Percentiles rank a stretch among this genome's conserved stretches.
Evolutionary conservation across 2,113 vertebrate species (phyloP).

Genomic region (Nothobranchius kuhntae): DNA sequence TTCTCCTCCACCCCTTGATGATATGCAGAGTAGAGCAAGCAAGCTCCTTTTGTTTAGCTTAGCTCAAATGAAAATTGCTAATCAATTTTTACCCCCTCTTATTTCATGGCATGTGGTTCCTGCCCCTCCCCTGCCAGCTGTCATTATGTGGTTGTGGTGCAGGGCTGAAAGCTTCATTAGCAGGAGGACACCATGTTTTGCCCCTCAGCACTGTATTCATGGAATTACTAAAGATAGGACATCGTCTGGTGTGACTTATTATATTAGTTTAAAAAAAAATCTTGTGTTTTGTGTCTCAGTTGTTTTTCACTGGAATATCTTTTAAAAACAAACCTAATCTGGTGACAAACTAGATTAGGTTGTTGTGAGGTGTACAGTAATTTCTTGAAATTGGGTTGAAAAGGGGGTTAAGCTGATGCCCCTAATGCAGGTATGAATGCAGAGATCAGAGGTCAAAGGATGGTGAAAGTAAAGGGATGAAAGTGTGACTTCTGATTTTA

Average conservation of each 20-base stretch:
- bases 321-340: conserved; percentile 2
- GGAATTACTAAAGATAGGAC: conserved; percentile 68
- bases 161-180: conserved; percentile 95
- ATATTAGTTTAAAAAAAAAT: conserved; percentile 41
- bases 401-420: conserved; percentile 82
- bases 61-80: conserved; percentile 88
- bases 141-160: conserved; percentile 88
- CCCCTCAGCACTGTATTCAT: conserved; percentile 86
- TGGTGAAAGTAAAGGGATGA: conserved; percentile 70
- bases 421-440: conserved; percentile 85
- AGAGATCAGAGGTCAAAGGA: conserved; percentile 83
- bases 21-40: conserved; percentile 80
- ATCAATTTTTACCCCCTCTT: conserved; percentile 91
- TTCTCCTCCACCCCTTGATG: conserved; percentile 62
- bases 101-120: conserved; percentile 93
- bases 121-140: conserved; percentile 91
- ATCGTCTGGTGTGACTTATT: conserved; percentile 50
- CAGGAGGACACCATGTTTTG: conserved; percentile 87
- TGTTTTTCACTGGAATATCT: conserved; percentile 19
- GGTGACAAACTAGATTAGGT: background rate
- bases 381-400: no score
- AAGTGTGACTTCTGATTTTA: no score
- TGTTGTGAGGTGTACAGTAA: background rate
- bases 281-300: conserved; percentile 13
- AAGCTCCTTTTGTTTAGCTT: conserved; percentile 83